Evolutionary conservation across 1,140 invertebrate species (phyloP), one percentile per base, ranked within the genome.

Genomic region (Vanessa atalanta): DNA sequence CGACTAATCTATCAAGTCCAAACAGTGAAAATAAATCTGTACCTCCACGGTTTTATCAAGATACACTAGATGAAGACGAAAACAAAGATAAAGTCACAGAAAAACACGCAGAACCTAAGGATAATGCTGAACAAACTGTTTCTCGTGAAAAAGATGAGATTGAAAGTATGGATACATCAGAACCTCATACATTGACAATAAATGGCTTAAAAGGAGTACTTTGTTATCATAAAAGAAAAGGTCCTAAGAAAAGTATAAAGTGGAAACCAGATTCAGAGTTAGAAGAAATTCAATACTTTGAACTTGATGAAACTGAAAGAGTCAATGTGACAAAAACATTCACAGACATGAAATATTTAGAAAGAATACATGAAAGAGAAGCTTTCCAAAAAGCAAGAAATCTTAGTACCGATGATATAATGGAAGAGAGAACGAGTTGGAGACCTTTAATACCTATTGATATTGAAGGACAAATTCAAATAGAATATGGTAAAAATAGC

Each of bases 311-410:
- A 93, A 98, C 96, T 5, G 98, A 99, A 93, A 95, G 98, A 85
- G 97, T 98, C 1, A 99, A 99, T 93, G 98, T 99, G 0, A 98
- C 97, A 0, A 97, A 97, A 88, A 96, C 97, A 43, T 99, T 98
- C 90, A 96, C 95, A n/a, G 97, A 98, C 79, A 96, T 98, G 96
- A 98, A 98, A 87, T 95, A 96, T 86, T 95, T 98, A 93, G 98
- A 99, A 84, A 96, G 97, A 72, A 94, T 95, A 76, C 94, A 96
- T 79, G 98, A 99, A 91, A 95, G 97, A 67, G 96, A 98, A 91
- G 96, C 97, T 31, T 95, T 96, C 79, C 95, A 96, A 89, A 93
- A 94, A 51, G 95, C 95, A 0, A 95, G 96, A 77, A 97, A 97
- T 92, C 93, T 97, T 63, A 94, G 94, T 92, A 95, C 93, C 75